phyloP scores from a whole-genome alignment of 2,888 invertebrate species.

The Caenorhabditis sinica region DNA sequence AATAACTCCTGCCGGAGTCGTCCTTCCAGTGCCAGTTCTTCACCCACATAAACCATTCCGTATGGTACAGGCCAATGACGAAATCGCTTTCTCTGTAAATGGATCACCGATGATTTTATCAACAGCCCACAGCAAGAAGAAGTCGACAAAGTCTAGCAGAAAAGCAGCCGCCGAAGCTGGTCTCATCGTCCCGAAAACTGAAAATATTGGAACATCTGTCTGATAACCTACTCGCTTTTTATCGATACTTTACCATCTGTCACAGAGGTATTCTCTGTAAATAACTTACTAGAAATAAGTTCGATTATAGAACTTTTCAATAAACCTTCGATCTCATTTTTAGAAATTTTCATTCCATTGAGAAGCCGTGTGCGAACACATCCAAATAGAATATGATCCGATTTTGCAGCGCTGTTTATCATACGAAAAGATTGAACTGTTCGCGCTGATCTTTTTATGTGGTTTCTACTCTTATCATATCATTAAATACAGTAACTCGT shows the following conservation, averaged over 20 bases:
- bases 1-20: slow-evolving; percentile 43
- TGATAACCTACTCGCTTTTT: neutral
- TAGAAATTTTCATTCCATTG: too few species aligned
- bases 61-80: slow-evolving; percentile 11
- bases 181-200: slow-evolving; percentile 18
- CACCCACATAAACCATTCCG: slow-evolving; percentile 48
- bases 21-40: slow-evolving; percentile 35
- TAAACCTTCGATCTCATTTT: neutral
- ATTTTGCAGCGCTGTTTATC: too few species aligned
- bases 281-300: slow-evolving; percentile 10
- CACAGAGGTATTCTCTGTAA: slow-evolving; percentile 7
- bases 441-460: too few species aligned
- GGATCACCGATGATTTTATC: slow-evolving; percentile 43
- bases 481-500: neutral
- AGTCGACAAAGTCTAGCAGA: neutral
- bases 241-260: neutral
- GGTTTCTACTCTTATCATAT: slow-evolving; percentile 30
- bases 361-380: too few species aligned
- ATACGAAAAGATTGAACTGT: too few species aligned
- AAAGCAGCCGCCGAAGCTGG: slow-evolving; percentile 1
- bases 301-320: slow-evolving; percentile 2
- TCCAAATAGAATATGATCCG: too few species aligned
- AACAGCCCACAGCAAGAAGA: slow-evolving; percentile 3
- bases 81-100: slow-evolving; percentile 53
- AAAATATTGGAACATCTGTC: slow-evolving; percentile 31